Base-by-base conservation (phyloP, 2,797 vertebrate species). In the Eleutherodactylus coqui region DNA sequence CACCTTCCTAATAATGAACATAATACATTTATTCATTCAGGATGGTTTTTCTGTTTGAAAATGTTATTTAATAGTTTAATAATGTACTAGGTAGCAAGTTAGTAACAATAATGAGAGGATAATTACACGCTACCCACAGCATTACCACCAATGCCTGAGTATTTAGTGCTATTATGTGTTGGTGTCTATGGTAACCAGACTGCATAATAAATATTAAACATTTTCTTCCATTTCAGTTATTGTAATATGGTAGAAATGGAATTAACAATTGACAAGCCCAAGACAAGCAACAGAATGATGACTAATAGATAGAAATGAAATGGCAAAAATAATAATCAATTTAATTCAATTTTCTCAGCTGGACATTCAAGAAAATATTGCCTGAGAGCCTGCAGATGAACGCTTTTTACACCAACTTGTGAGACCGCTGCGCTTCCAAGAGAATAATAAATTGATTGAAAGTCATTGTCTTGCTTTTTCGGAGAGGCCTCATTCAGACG, bases 181-280 rank as follows among this genome's bases (percentile, higher is more conserved):
- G 88, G 90, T 90, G 86, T 84, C 77, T 89, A 88, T 79, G 86
- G 88, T 87, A 88, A 89, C 53, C 75, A 47, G 88, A 43, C 80
- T 34, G 82, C 88, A 90, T 91, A 80, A 90, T 92, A 92, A 91
- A 92, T 92, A 92, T 90, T 91, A 92, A 92, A 85, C 47, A 90
- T 85, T 89, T 85, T 79, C 75, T 92, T 88, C 89, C 27, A 70
- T 90, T 90, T 81, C 75, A 89, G 92, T 92, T 87, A 88, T 89
- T 89, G 89, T 85, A 67, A 38, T 75, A 85, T 91, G 89, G 92
- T 89, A 76, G 14, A 89, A 85, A 17, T 78, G 70, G 60, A 70
- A 73, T 72, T 24, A 24, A 76, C 53, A 83, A 85, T 21, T 34
- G 24, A 69, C 58, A 85, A 45, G 78, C 82, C 70, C 34, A 19